Evolutionary conservation across 2,113 vertebrate genomes (phyloP), one percentile per base, ranked within the genome.

Genomic region (Silurus glanis): DNA sequence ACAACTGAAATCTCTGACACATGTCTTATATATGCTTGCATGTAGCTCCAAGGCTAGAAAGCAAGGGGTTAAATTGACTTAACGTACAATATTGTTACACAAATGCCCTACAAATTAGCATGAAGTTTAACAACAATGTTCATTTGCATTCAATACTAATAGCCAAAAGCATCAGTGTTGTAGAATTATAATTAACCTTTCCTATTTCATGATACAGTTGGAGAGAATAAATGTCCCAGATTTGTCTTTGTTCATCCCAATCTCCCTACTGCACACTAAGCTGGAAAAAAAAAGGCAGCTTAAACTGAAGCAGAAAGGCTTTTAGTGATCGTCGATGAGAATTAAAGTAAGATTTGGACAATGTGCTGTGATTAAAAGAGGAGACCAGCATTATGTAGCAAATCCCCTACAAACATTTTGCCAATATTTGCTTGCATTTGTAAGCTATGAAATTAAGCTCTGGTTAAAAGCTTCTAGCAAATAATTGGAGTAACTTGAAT

Each of bases 311-410:
- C n/a, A 88, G 86, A 87, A 78, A 76, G 19, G 87, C 91, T 91
- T 87, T 91, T 90, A 91, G 90, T 89, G 81, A 53, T 67, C 55
- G 89, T 92, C 91, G 93, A 93, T 93, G 92, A 90, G 91, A 93
- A 94, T 94, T 93, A 94, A 94, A 93, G 91, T 90, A 89, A 93
- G 92, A 94, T 93, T 94, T 93, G 93, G 90, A 90, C 90, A 83
- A 89, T 91, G 89, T 93, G 92, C 92, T 93, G 92, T 90, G 94
- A 94, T 94, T 95, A 94, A 93, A 91, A 93, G 91, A 90, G 91
- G 91, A 93, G 92, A 75, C 91, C 23, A 25, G 91, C 90, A 92
- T 94, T 93, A 94, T 94, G 93, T 92, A 94, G 93, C 92, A 91
- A 93, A 94, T 93, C 93, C 93, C 37, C 90, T 91, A 82, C 88